Conservation (phyloP, 2,888 invertebrate genomes). For the Nematopogon swammerdamellus region DNA sequence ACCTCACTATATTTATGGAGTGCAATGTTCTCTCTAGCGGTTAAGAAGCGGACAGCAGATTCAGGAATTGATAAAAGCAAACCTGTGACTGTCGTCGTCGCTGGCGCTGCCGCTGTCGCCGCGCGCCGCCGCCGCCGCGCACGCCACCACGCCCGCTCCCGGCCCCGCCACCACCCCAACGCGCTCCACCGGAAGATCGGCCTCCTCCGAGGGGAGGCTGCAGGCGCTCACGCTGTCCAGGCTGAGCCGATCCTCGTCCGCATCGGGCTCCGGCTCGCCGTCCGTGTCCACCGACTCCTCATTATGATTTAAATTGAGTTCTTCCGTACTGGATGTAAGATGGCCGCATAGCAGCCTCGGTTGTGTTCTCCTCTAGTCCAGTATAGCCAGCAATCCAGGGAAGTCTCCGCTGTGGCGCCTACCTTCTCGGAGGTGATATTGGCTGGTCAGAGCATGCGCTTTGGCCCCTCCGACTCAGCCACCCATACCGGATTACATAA, state of each 20-base stretch:
- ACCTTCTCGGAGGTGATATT: too few relatives aligned
- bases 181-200: slow-evolving; percentile 19
- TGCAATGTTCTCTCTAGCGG: too few relatives aligned
- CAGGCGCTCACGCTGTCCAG: slow-evolving; percentile 39
- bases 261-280: slow-evolving; percentile 17
- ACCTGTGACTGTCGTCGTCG: slow-evolving; percentile 4
- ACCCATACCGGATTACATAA: too few relatives aligned
- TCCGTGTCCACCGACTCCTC: not conserved
- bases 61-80: too few relatives aligned
- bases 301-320: not conserved
- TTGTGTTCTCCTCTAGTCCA: too few relatives aligned
- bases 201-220: slow-evolving; percentile 41
- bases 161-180: slow-evolving; percentile 12
- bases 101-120: slow-evolving; percentile 7
- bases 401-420: too few relatives aligned
- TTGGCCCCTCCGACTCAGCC: too few relatives aligned
- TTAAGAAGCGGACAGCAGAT: not conserved
- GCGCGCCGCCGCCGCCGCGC: not conserved
- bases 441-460: too few relatives aligned
- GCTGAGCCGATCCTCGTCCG: slow-evolving; percentile 37
- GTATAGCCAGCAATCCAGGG: too few relatives aligned
- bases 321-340: too few relatives aligned
- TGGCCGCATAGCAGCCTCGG: too few relatives aligned
- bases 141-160: not conserved
- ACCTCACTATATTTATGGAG: too few relatives aligned